phyloP scores from a whole-genome alignment of 2,113 vertebrate genomes.

The Nerophis ophidion region DNA sequence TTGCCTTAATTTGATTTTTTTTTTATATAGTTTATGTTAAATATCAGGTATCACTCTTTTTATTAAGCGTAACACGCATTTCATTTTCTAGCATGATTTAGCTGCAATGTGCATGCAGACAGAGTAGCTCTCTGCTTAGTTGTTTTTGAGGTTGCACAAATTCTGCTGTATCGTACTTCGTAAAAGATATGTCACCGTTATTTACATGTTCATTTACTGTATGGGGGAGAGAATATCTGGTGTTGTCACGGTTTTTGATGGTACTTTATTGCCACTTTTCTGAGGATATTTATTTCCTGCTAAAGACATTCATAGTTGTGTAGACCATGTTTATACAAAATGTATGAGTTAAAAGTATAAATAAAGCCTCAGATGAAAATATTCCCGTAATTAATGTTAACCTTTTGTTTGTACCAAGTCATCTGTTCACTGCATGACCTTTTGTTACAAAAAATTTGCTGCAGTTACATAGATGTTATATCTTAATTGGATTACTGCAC shows the following conservation, averaged over 20 bases:
- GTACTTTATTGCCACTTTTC: background rate
- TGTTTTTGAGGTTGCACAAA: constrained; percentile 29
- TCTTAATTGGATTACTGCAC: constrained; percentile 11
- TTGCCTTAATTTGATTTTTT: background rate
- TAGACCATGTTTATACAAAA: background rate
- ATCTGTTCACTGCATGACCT: constrained; percentile 34
- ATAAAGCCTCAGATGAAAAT: background rate
- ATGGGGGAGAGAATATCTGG: constrained; percentile 1
- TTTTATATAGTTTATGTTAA: constrained; percentile 19
- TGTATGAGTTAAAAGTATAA: background rate
- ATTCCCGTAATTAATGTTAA: background rate
- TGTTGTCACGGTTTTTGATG: background rate
- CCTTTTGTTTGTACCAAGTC: constrained; percentile 19
- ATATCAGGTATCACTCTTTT: constrained; percentile 9
- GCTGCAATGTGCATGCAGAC: constrained; percentile 31
- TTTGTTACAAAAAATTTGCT: constrained; percentile 27
- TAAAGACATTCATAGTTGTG: too few relatives aligned
- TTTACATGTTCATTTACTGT: constrained; percentile 29
- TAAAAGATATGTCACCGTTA: constrained; percentile 3
- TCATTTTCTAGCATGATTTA: constrained; percentile 27
- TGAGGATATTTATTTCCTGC: background rate
- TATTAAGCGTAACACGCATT: constrained; percentile 29
- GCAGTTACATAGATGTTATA: background rate
- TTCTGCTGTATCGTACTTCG: constrained; percentile 35
- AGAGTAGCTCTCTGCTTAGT: constrained; percentile 6